phyloP scores from a whole-genome alignment of 2,888 invertebrate genomes.

The Yponomeuta evonymella region DNA sequence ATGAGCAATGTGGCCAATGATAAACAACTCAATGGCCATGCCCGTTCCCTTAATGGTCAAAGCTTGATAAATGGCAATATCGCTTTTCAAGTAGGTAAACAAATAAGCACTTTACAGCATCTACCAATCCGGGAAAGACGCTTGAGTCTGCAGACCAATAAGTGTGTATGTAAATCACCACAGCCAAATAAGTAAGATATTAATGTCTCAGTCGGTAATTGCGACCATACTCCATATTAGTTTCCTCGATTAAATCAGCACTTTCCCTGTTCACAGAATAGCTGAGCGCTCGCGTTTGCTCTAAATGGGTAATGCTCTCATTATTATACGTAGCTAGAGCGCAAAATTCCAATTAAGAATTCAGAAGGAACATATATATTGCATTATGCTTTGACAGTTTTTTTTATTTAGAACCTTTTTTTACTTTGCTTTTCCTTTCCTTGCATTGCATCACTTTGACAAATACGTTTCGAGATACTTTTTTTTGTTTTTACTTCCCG shows the following conservation, averaged over 20 bases:
- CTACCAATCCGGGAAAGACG: background rate
- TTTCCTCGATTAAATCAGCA: constrained; percentile 4
- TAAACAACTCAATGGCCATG: background rate
- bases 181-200: background rate
- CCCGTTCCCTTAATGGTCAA: background rate
- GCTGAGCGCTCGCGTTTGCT: background rate
- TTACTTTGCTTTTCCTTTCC: background rate
- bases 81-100: background rate
- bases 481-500: background rate
- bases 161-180: background rate
- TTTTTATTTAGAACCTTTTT: background rate
- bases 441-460: background rate
- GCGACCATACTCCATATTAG: background rate
- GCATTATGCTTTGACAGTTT: background rate
- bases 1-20: background rate
- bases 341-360: background rate
- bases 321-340: background rate
- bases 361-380: background rate
- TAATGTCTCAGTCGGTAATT: constrained; percentile 3
- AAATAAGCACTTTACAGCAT: background rate
- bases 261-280: constrained; percentile 12
- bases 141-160: background rate
- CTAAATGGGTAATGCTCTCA: background rate
- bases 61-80: background rate
- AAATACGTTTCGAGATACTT: background rate